phyloP scores from a whole-genome alignment of 2,797 vertebrate genomes.

The Clarias laeviceps region DNA sequence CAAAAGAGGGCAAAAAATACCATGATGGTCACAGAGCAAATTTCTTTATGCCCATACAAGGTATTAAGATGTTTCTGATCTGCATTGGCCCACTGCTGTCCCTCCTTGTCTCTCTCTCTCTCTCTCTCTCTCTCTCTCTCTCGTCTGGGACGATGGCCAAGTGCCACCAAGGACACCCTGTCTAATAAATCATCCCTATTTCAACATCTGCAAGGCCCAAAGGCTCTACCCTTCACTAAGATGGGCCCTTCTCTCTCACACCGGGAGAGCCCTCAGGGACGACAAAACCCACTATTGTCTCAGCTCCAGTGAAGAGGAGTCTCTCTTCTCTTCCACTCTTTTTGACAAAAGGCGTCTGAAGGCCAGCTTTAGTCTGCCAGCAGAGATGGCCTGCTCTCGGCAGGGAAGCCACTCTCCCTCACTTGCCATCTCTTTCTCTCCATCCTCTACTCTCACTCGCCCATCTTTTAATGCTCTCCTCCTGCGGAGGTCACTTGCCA shows the following conservation, averaged over 20 bases:
- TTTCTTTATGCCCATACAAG: conserved; percentile 75
- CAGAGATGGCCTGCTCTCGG: conserved; percentile 84
- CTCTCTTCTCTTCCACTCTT: conserved; percentile 77
- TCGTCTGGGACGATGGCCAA: conserved; percentile 90
- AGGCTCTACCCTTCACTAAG: conserved; percentile 79
- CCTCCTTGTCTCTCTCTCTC: conserved; percentile 58
- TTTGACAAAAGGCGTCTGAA: conserved; percentile 90
- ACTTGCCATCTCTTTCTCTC: conserved; percentile 79
- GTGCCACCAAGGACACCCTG: conserved; percentile 87
- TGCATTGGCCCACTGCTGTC: conserved; percentile 57
- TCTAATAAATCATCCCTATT: conserved; percentile 93
- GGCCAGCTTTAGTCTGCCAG: conserved; percentile 87
- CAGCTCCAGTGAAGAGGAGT: conserved; percentile 89
- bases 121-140: no score
- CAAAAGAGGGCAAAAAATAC: conserved; percentile 74
- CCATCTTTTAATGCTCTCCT: conserved; percentile 81
- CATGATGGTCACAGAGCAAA: conserved; percentile 75
- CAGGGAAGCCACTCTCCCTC: conserved; percentile 84
- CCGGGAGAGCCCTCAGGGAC: conserved; percentile 79
- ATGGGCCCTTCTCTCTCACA: conserved; percentile 85
- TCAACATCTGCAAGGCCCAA: conserved; percentile 90
- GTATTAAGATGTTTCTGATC: conserved; percentile 77
- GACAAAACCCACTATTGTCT: conserved; percentile 96
- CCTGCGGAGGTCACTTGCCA: conserved; percentile 87
- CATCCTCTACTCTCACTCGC: conserved; percentile 67